These are phyloP conservation scores for Archegozetes longisetosus DNA, from an alignment of 1,140 invertebrate genomes.

Conservation along the genomic window DNA sequence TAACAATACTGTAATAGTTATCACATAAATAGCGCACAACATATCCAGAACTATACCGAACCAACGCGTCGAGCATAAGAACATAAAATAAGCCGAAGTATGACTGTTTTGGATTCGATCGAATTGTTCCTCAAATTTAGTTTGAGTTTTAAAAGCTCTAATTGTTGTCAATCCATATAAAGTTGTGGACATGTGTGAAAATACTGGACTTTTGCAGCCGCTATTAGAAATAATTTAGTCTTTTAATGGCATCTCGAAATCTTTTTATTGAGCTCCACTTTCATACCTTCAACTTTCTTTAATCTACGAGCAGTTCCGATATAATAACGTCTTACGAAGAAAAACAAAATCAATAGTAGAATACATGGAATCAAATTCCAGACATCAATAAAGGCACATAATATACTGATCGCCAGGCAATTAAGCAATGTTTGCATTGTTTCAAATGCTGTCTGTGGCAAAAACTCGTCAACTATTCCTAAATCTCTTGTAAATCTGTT, in stretches of 20 bases:
- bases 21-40: conserved; percentile 52
- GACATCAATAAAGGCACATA: conserved; percentile 43
- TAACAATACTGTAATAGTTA: conserved; percentile 26
- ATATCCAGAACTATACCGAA: conserved; percentile 56
- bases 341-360: conserved; percentile 51
- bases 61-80: conserved; percentile 52
- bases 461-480: conserved; percentile 13
- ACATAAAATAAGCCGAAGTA: conserved; percentile 52
- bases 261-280: too few relatives aligned
- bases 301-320: conserved; percentile 61
- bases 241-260: too few relatives aligned
- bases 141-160: conserved; percentile 53
- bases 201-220: conserved; percentile 45
- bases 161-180: conserved; percentile 77
- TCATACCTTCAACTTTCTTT: conserved; percentile 52
- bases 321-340: conserved; percentile 54
- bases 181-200: conserved; percentile 70
- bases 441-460: conserved; percentile 42
- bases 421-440: conserved; percentile 35
- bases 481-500: conserved; percentile 71
- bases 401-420: conserved; percentile 5
- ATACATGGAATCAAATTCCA: conserved; percentile 52
- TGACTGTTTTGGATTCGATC: conserved; percentile 42
- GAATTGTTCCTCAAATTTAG: conserved; percentile 46
- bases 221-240: too few relatives aligned